Base-by-base conservation (phyloP, 2,888 invertebrate species). In the Cynaeus angustus region DNA sequence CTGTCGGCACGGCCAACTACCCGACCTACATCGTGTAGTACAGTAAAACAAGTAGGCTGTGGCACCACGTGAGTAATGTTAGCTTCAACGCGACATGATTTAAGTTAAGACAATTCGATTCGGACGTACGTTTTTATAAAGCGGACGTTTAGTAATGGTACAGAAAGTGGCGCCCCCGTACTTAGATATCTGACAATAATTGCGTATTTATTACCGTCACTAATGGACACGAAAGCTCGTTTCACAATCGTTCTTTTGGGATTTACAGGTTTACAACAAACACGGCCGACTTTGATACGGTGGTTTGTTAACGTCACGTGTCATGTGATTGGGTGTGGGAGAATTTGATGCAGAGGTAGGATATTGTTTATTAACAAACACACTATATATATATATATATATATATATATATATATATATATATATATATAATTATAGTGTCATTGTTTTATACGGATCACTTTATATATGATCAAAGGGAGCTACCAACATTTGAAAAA, bases 31-130 rank as follows among this genome's bases (percentile, higher is more conserved):
- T 62, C 33, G 13, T 62, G 38, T 26, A 26, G 8, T 28, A 50
- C 56, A 56, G 21, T 30, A 21, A 66, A 58, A 33, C 59, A 67
- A 67, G 67, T 67, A 67, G 67, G 67, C 50, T 67, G 67, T 41
- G 59, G 67, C 59, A 67, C 33, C 59, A 52, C 37, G 50, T 67
- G 67, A 67, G 52, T 67, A 56, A 67, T 59, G 53, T 52, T 52
- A 41, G 38, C 59, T 59, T 67, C 50, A 59, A 16, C 41, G 48
- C 43, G 67, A 59, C 67, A 67, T 67, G 67, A 67, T 67, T 67
- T 67, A 67, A 67, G 59, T 67, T 62, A 16, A 37, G 62, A 41
- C 52, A 41, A 62, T 62, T 62, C 41, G 62, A 50, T 13, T 12
- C 38, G 55, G 38, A 41, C 50, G 55, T 37, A 58, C 21, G 41